These are phyloP conservation scores for Myopa tessellatipennis DNA, from an alignment of 2,888 invertebrate genomes.

Conservation along the genomic window DNA sequence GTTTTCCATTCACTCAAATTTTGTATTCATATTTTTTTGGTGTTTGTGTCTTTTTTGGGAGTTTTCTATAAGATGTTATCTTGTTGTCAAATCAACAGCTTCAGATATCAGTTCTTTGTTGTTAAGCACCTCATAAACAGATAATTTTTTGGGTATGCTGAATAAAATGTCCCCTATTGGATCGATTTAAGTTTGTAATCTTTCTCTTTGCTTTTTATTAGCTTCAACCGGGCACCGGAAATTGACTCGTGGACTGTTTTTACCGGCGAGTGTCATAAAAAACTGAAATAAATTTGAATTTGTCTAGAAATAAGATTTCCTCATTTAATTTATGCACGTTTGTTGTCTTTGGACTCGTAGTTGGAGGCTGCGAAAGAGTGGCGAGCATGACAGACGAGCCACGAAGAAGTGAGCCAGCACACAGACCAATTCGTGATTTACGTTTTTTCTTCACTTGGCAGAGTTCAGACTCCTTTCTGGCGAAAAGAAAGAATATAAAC, in stretches of 20 bases:
- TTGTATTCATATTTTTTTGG: too few species aligned
- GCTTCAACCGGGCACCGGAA: conserved; percentile 28
- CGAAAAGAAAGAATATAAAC: conserved; percentile 10
- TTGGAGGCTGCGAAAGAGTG: conserved; percentile 1
- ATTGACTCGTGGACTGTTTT: conserved; percentile 39
- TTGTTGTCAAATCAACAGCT: too few species aligned
- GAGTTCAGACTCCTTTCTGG: not conserved
- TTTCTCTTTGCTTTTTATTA: conserved; percentile 1
- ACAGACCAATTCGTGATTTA: conserved; percentile 41
- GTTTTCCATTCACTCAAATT: not conserved
- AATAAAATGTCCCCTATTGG: too few species aligned
- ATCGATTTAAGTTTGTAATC: not conserved
- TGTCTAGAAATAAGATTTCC: conserved; percentile 5
- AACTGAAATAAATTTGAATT: conserved; percentile 33
- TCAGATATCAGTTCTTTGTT: too few species aligned
- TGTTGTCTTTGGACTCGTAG: conserved; percentile 24
- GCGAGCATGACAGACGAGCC: conserved; percentile 3
- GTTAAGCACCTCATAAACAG: too few species aligned
- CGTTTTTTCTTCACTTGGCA: conserved; percentile 22
- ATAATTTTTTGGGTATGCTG: too few species aligned
- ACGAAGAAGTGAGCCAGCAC: conserved; percentile 6
- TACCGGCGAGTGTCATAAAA: conserved; percentile 20
- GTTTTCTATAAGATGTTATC: too few species aligned
- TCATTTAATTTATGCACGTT: conserved; percentile 42
- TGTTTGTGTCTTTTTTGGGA: too few species aligned